These are phyloP conservation scores for Drosophila baimaii DNA, from an alignment of 1,140 invertebrate species.

Conservation along the genomic window DNA sequence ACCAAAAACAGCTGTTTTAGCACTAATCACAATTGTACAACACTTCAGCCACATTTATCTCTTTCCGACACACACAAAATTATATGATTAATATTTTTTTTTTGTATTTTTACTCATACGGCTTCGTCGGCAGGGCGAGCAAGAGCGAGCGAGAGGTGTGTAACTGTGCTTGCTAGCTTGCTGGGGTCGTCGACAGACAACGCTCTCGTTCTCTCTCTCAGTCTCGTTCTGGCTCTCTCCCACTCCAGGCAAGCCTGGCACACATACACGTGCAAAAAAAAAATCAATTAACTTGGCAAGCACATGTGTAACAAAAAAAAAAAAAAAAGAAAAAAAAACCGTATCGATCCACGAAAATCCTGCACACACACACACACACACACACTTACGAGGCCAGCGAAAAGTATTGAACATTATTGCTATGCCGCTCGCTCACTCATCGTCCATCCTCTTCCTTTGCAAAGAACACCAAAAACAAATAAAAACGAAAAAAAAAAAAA, in stretches of 20 bases:
- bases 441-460: conserved; percentile 21
- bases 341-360: conserved; percentile 24
- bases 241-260: conserved; percentile 11
- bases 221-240: conserved; percentile 16
- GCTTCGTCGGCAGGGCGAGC: conserved; percentile 6
- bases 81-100: conserved; percentile 3
- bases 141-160: conserved; percentile 22
- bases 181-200: conserved; percentile 36
- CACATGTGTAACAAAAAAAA: conserved; percentile 62
- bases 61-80: conserved; percentile 8
- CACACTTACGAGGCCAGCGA: conserved; percentile 16
- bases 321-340: conserved; percentile 32
- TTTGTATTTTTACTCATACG: conserved; percentile 26
- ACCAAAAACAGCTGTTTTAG: conserved; percentile 24
- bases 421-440: conserved; percentile 31
- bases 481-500: not conserved
- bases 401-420: conserved; percentile 30
- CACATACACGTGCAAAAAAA: conserved; percentile 56
- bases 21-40: conserved; percentile 1
- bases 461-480: conserved; percentile 31
- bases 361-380: conserved; percentile 6
- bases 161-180: conserved; percentile 22
- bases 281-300: conserved; percentile 71
- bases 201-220: conserved; percentile 30
- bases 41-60: conserved; percentile 3